Conservation (phyloP, 2,113 vertebrate species). For the Halcyon malimbica region DNA sequence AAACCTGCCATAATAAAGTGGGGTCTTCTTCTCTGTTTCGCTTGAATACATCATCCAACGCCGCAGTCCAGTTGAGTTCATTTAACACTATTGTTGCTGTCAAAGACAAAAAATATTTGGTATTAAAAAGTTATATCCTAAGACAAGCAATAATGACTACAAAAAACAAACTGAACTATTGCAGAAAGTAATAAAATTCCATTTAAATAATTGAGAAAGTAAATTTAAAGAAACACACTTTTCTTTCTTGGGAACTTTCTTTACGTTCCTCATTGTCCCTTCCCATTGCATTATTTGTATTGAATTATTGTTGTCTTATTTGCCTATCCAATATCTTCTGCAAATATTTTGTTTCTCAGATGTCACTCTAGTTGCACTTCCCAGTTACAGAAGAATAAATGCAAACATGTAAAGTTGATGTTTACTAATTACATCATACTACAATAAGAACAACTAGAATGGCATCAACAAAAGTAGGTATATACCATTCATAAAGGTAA, state of each 20-base stretch:
- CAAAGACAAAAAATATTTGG: background rate
- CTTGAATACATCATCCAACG: conserved; percentile 90
- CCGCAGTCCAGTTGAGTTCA: conserved; percentile 95
- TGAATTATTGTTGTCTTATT: background rate
- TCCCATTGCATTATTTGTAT: background rate
- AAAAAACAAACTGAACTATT: background rate
- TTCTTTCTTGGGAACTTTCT: background rate
- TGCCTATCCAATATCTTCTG: background rate
- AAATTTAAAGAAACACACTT: background rate
- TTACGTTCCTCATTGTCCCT: background rate
- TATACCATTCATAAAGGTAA: background rate
- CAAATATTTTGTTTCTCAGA: background rate
- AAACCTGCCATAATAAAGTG: conserved; percentile 95
- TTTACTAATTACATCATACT: background rate
- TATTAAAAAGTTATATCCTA: background rate
- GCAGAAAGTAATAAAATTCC: background rate
- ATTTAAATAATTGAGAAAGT: background rate
- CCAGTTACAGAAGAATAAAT: background rate
- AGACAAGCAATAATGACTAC: background rate
- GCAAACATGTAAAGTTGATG: background rate
- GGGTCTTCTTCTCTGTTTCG: conserved; percentile 93
- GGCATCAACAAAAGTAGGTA: background rate
- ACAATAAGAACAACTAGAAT: background rate
- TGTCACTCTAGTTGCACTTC: background rate
- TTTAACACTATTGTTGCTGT: conserved; percentile 94